Conservation (phyloP, 2,888 invertebrate genomes). For the Tetheella fluctuosa region DNA sequence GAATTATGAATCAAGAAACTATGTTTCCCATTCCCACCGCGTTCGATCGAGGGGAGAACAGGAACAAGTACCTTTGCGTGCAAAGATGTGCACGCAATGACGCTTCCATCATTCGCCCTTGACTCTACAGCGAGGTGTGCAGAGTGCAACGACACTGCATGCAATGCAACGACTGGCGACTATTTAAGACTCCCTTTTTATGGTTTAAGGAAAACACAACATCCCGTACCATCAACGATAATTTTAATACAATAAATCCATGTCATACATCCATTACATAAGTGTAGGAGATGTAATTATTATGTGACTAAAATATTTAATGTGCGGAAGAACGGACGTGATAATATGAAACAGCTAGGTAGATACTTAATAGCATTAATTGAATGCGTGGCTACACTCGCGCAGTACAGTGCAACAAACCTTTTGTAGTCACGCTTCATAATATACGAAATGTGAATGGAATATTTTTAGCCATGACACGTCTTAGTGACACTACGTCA, state of each 20-base stretch:
- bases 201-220: not conserved
- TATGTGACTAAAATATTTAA: constrained; percentile 13
- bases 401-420: constrained; percentile 48
- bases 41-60: constrained; percentile 33
- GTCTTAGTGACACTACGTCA: constrained; percentile 16
- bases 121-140: constrained; percentile 58
- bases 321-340: constrained; percentile 43
- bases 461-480: constrained; percentile 55
- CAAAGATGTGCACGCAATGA: constrained; percentile 54
- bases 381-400: constrained; percentile 49
- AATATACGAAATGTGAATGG: constrained; percentile 44
- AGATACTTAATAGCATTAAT: constrained; percentile 56
- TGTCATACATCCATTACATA: not conserved
- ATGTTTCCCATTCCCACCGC: constrained; percentile 35
- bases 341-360: constrained; percentile 38
- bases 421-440: constrained; percentile 41
- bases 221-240: not conserved
- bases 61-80: constrained; percentile 49
- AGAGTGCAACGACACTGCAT: constrained; percentile 63
- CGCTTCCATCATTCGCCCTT: constrained; percentile 64
- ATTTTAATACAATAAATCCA: not conserved
- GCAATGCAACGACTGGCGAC: constrained; percentile 24
- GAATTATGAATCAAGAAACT: constrained; percentile 17
- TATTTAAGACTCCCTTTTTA: constrained; percentile 19
- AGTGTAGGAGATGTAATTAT: too few relatives aligned